Evolutionary conservation across 2,888 invertebrate genomes (phyloP).

Genomic region (Xylocampa areola): DNA sequence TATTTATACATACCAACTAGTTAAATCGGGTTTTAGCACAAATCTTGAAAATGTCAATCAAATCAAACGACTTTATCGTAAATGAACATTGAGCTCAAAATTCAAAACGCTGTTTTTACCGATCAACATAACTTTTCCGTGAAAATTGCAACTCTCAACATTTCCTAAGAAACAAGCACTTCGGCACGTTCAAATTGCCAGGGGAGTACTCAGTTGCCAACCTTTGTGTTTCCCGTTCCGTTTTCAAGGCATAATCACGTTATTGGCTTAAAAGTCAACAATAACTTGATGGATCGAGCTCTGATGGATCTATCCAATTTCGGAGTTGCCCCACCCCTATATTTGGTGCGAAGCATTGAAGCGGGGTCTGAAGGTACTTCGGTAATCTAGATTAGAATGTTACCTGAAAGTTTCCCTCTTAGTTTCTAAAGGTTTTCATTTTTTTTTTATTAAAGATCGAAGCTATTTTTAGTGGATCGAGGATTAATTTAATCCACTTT

Average conservation of each 20-base stretch:
- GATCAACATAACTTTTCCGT: too few relatives aligned
- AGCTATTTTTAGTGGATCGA: too few relatives aligned
- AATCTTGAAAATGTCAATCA: too few relatives aligned
- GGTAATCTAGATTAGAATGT: conserved; percentile 7
- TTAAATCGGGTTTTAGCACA: too few relatives aligned
- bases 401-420: neutral
- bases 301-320: conserved; percentile 56
- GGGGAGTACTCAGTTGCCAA: conserved; percentile 16
- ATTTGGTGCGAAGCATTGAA: conserved; percentile 23
- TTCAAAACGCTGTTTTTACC: too few relatives aligned
- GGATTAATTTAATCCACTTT: too few relatives aligned
- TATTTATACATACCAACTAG: too few relatives aligned
- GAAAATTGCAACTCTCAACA: conserved; percentile 4
- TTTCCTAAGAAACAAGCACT: conserved; percentile 1
- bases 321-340: conserved; percentile 9
- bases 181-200: conserved; percentile 9
- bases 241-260: conserved; percentile 34
- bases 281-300: conserved; percentile 48
- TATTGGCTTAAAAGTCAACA: conserved; percentile 54
- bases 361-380: conserved; percentile 1
- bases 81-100: too few relatives aligned
- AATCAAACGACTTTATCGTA: too few relatives aligned
- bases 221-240: conserved; percentile 33
- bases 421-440: neutral
- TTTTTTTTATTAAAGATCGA: too few relatives aligned